Percentiles rank a stretch among this genome's conserved stretches.
phyloP scores from a whole-genome alignment of 2,888 invertebrate genomes.

The Chouioia cunea region DNA sequence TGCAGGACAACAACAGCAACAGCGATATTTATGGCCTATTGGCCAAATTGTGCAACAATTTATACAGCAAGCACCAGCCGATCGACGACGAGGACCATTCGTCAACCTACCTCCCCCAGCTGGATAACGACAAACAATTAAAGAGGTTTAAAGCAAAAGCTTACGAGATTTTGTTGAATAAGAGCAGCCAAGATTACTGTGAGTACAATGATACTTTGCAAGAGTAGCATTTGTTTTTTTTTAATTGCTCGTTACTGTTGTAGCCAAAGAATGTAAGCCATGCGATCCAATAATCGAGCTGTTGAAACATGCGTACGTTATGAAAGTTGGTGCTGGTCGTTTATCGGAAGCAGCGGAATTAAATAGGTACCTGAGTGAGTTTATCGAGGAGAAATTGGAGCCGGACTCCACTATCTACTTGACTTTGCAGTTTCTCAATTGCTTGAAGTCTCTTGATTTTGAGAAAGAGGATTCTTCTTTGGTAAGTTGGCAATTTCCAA shows the following conservation, averaged over 20 bases:
- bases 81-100: conserved; percentile 42
- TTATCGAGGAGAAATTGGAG: conserved; percentile 48
- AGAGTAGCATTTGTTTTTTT: conserved; percentile 11
- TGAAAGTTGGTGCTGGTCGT: conserved; percentile 54
- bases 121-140: conserved; percentile 50
- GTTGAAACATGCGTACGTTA: conserved; percentile 59
- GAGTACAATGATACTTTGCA: conserved; percentile 11
- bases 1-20: conserved; percentile 4
- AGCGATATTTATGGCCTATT: conserved; percentile 60
- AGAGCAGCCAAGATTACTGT: conserved; percentile 47
- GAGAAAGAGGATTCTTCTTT: conserved; percentile 47
- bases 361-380: conserved; percentile 54
- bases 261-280: conserved; percentile 40
- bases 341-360: conserved; percentile 55
- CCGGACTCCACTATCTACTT: conserved; percentile 50
- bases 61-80: conserved; percentile 48
- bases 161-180: conserved; percentile 63
- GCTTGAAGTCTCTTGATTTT: conserved; percentile 55
- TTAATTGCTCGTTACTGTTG: conserved; percentile 16
- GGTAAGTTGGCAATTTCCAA: conserved; percentile 50
- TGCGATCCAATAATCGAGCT: conserved; percentile 61
- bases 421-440: conserved; percentile 56
- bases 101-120: conserved; percentile 42
- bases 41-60: conserved; percentile 57
- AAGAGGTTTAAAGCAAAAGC: conserved; percentile 58